phyloP scores from a whole-genome alignment of 2,797 vertebrate species.

The Dendrocincla tyrannina region DNA sequence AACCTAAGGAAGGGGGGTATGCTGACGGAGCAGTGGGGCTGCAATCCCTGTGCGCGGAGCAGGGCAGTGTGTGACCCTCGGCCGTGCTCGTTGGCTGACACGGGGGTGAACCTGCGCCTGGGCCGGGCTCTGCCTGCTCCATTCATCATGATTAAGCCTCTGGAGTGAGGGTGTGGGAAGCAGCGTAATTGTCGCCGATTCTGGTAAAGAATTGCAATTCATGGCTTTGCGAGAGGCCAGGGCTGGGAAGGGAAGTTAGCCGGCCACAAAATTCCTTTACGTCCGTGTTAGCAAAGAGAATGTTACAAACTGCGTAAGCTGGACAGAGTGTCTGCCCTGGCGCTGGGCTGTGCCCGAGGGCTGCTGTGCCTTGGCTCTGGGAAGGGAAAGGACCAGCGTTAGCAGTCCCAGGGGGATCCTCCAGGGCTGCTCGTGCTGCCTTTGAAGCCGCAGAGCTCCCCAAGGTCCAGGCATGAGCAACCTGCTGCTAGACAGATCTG shows the following conservation, averaged over 20 bases:
- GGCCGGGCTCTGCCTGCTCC: not conserved
- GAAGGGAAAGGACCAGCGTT: not conserved
- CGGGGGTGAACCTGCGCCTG: not conserved
- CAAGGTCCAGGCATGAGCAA: no score
- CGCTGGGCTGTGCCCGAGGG: accelerated
- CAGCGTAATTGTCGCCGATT: not conserved
- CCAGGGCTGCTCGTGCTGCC: not conserved
- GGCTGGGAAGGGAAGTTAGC: not conserved
- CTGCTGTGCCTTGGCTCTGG: not conserved
- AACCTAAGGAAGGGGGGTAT: accelerated
- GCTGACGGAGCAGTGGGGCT: accelerated
- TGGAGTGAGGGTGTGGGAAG: not conserved
- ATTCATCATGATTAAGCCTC: not conserved
- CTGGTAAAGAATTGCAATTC: not conserved
- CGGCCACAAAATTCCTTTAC: not conserved
- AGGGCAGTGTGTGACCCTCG: accelerated
- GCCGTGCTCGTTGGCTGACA: not conserved
- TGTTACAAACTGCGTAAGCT: not conserved
- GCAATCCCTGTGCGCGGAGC: accelerated
- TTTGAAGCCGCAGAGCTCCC: not conserved
- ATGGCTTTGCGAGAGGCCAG: not conserved
- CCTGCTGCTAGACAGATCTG: not conserved
- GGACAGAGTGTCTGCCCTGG: not conserved
- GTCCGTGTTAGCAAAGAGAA: not conserved
- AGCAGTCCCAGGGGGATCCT: not conserved